Evolutionary conservation across 2,113 vertebrate species (phyloP).

Genomic region (Asarcornis scutulata): DNA sequence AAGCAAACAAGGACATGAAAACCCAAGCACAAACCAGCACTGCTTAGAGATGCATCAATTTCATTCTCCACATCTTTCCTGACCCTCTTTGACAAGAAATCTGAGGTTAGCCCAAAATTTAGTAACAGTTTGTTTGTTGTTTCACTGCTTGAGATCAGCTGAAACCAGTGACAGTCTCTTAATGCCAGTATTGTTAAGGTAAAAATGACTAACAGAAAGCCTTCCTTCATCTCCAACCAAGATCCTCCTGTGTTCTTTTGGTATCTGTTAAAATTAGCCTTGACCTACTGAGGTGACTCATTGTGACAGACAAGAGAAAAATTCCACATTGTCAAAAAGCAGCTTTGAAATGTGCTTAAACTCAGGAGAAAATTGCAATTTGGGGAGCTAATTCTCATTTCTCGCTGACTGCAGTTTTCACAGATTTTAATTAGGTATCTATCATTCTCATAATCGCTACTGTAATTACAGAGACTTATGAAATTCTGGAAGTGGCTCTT

Average conservation of each 20-base stretch:
- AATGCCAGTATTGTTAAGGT: neutral
- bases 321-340: neutral
- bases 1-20: neutral
- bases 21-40: neutral
- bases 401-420: constrained; percentile 36
- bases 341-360: constrained; percentile 14
- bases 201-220: neutral
- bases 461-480: constrained; percentile 51
- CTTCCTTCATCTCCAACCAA: neutral
- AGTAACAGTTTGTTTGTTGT: neutral
- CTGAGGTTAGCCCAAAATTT: neutral
- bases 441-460: constrained; percentile 52
- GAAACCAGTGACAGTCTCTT: neutral
- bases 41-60: rapidly evolving
- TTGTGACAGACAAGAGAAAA: constrained; percentile 1
- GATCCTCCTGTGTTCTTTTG: neutral
- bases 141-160: neutral
- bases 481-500: constrained; percentile 8
- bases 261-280: constrained; percentile 6
- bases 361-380: neutral
- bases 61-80: neutral
- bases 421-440: constrained; percentile 64
- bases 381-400: constrained; percentile 26
- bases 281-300: neutral
- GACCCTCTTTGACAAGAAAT: neutral